These are phyloP conservation scores for Xiphophorus maculatus DNA, from an alignment of 2,113 vertebrate genomes.

Conservation along the genomic window DNA sequence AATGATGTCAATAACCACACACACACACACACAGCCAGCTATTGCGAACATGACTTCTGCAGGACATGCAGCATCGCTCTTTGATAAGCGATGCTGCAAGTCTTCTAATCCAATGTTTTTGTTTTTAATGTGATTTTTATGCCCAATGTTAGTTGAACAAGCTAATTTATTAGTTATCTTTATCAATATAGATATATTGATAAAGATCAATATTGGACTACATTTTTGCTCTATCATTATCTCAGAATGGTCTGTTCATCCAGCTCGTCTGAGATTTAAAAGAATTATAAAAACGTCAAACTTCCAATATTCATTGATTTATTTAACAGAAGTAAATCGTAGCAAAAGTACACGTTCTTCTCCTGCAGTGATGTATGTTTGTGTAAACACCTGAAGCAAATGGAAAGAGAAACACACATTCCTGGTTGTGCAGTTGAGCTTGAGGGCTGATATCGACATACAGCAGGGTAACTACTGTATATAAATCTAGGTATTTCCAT, in stretches of 20 bases:
- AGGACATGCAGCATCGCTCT: too few relatives aligned
- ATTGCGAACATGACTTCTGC: too few relatives aligned
- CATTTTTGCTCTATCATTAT: not conserved
- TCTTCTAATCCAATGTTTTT: too few relatives aligned
- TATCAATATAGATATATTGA: too few relatives aligned
- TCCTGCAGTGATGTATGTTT: not conserved
- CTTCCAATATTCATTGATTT: not conserved
- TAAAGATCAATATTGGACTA: too few relatives aligned
- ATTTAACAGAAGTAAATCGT: not conserved
- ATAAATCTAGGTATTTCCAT: not conserved
- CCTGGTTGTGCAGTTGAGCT: not conserved
- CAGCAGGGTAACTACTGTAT: too few relatives aligned
- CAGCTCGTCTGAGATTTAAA: not conserved
- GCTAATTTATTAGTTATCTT: too few relatives aligned
- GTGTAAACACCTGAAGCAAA: not conserved
- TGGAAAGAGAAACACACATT: not conserved
- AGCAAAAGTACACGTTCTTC: not conserved
- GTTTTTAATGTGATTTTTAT: too few relatives aligned
- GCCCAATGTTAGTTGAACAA: too few relatives aligned
- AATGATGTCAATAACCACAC: too few relatives aligned
- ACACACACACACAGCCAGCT: too few relatives aligned
- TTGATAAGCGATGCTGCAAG: too few relatives aligned
- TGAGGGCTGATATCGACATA: not conserved
- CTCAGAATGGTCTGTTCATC: not conserved
- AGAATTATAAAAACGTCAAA: not conserved